Percentiles rank a stretch among this genome's conserved stretches.
These are phyloP conservation scores for rabbit (Oryctolagus cuniculus) DNA, from an alignment of 2,113 vertebrate species.

Conservation along the genomic window mOryCun1.1 NC_091445.1:40412001-40412500, in stretches of 20 bases:
- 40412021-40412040: neutral
- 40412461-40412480: too few relatives aligned
- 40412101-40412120: too few relatives aligned
- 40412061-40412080: neutral
- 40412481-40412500: neutral
- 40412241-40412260: neutral
- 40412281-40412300: neutral
- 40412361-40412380: neutral
- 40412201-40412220: neutral
- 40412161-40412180: neutral
- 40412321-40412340: neutral
- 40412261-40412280: neutral
- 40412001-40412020: too few relatives aligned
- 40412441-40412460: neutral
- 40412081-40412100: fast-evolving
- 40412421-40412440: neutral
- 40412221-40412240: neutral
- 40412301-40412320: neutral
- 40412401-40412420: neutral
- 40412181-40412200: too few relatives aligned
- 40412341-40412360: neutral
- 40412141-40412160: neutral
- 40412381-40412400: neutral
- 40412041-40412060: fast-evolving
- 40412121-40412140: neutral